Conservation (phyloP, 2,888 invertebrate species). For the Suillia variegata region DNA sequence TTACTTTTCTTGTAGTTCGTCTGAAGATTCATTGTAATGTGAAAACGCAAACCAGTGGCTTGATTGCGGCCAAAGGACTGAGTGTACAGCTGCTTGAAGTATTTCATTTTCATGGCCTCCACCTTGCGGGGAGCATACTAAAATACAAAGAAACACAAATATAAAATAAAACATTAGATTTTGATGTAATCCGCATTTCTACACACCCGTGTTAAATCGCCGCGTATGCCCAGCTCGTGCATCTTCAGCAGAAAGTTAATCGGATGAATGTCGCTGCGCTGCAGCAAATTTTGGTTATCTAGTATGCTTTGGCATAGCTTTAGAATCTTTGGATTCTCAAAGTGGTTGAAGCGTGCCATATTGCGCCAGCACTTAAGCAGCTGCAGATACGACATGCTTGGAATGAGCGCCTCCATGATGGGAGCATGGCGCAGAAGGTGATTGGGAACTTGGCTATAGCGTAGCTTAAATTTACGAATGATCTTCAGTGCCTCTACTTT, state of each 20-base stretch:
- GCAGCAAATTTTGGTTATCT: constrained; percentile 33
- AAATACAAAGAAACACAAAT: background rate
- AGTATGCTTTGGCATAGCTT: constrained; percentile 32
- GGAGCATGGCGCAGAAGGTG: constrained; percentile 31
- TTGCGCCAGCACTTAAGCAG: constrained; percentile 42
- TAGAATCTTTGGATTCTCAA: constrained; percentile 33
- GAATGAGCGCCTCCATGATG: constrained; percentile 41
- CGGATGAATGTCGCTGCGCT: constrained; percentile 43
- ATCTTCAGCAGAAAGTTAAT: constrained; percentile 42
- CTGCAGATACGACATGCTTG: constrained; percentile 44
- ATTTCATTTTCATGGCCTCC: constrained; percentile 23
- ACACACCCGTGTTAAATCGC: constrained; percentile 8
- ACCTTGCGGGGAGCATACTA: constrained; percentile 19
- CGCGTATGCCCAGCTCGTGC: constrained; percentile 20
- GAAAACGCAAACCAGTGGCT: constrained; percentile 42
- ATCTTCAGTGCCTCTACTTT: constrained; percentile 37
- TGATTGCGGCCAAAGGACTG: constrained; percentile 45
- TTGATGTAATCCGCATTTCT: too few species aligned
- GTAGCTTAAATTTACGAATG: constrained; percentile 36
- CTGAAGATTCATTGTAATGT: constrained; percentile 56
- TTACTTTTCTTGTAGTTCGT: constrained; percentile 47
- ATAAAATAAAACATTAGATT: too few species aligned
- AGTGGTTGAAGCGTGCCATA: constrained; percentile 35
- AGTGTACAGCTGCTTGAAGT: constrained; percentile 37
- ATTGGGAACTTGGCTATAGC: constrained; percentile 49